A percentile compares a stretch with the other conserved stretches of the same genome.
Evolutionary conservation across 2,113 vertebrate species (phyloP).

Genomic region (Centropristis striata): DNA sequence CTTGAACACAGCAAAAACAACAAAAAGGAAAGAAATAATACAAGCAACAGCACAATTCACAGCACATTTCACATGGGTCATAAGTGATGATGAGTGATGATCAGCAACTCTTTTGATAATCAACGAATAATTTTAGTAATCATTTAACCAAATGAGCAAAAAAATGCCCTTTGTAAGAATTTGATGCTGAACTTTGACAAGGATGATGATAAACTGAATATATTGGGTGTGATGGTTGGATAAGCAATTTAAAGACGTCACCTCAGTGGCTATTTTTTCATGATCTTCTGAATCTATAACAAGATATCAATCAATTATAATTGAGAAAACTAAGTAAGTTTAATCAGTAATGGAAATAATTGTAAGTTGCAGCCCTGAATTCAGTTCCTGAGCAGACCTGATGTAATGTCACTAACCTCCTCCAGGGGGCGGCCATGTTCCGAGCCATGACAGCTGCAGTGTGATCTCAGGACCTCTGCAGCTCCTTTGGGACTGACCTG

Average conservation of each 20-base stretch:
- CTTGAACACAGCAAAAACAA: too few relatives aligned
- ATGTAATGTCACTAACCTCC: conserved; percentile 37
- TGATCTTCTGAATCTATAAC: too few relatives aligned
- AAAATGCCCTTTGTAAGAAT: not conserved
- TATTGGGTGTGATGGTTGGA: not conserved
- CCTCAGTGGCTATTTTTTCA: too few relatives aligned
- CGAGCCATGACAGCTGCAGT: not conserved
- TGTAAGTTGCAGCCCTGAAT: not conserved
- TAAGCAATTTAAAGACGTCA: not conserved
- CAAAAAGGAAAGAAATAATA: too few relatives aligned
- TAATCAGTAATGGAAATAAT: not conserved
- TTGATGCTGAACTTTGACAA: not conserved
- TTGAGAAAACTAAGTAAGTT: too few relatives aligned
- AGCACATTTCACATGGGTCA: too few relatives aligned
- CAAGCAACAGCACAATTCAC: too few relatives aligned
- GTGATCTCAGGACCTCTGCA: not conserved
- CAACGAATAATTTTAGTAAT: too few relatives aligned
- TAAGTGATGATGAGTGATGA: too few relatives aligned
- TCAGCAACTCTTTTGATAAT: not conserved
- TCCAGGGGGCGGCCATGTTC: conserved; percentile 49
- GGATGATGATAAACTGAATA: not conserved
- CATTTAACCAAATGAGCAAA: not conserved
- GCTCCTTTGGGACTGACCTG: conserved; percentile 1
- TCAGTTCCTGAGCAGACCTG: not conserved
- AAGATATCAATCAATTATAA: too few relatives aligned